Conservation (phyloP, 2,888 invertebrate species). For the Phania funesta region DNA sequence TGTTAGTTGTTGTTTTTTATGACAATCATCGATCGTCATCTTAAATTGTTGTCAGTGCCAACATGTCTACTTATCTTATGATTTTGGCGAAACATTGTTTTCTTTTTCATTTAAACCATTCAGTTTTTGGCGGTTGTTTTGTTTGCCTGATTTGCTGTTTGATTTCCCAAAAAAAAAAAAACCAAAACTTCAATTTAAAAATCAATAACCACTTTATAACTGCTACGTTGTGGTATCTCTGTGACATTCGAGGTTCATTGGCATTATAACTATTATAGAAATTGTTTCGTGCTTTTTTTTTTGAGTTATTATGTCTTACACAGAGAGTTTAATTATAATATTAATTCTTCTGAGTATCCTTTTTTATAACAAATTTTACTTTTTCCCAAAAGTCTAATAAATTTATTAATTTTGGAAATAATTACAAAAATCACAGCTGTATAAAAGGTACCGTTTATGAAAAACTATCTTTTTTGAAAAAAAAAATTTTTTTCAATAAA, state of each 20-base stretch:
- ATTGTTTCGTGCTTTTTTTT: conserved; percentile 5
- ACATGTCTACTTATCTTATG: conserved; percentile 62
- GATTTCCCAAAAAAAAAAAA: conserved; percentile 7
- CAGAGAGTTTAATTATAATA: no score
- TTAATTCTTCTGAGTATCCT: no score
- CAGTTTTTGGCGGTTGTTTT: not conserved
- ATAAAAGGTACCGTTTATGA: not conserved
- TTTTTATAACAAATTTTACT: no score
- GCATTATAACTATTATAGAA: conserved; percentile 44
- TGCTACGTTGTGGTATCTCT: conserved; percentile 34
- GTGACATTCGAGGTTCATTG: conserved; percentile 66
- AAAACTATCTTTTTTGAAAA: not conserved
- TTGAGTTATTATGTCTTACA: no score
- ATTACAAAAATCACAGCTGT: not conserved
- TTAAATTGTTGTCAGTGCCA: conserved; percentile 68
- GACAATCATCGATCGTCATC: conserved; percentile 79
- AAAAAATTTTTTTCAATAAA: not conserved
- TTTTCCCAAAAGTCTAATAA: no score
- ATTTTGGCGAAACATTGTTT: conserved; percentile 55
- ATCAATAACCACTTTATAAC: conserved; percentile 59
- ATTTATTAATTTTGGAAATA: no score
- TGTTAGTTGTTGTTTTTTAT: conserved; percentile 56
- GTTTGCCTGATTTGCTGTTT: conserved; percentile 27
- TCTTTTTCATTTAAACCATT: conserved; percentile 27
- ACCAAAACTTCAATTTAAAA: conserved; percentile 37